These are phyloP conservation scores for Tipula unca DNA, from an alignment of 2,888 invertebrate species.

Conservation along the genomic window DNA sequence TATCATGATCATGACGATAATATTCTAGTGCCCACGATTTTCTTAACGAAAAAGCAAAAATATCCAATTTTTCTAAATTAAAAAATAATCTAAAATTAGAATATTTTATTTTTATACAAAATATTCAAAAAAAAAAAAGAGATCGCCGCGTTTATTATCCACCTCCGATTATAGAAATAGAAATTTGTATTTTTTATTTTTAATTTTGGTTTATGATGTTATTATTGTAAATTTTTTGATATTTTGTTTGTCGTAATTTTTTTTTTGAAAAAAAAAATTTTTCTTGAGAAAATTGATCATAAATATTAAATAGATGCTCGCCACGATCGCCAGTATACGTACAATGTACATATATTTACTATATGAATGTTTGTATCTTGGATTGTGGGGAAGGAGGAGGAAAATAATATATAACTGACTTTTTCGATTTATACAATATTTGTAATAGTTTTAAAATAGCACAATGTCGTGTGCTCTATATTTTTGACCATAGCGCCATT, in stretches of 20 bases:
- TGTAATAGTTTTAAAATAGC: neutral
- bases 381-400: too few species aligned
- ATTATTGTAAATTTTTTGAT: neutral
- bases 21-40: neutral
- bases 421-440: neutral
- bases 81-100: neutral
- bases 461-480: neutral
- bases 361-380: neutral
- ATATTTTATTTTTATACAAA: neutral
- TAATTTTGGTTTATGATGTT: slow-evolving; percentile 14
- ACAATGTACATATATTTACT: neutral
- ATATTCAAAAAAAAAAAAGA: neutral
- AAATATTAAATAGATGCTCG: neutral
- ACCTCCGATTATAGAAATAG: slow-evolving; percentile 2
- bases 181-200: neutral
- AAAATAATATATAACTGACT: neutral
- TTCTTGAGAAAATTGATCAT: neutral
- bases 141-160: slow-evolving; percentile 14
- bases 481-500: neutral
- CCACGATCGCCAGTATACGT: neutral
- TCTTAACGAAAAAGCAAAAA: neutral
- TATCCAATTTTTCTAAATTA: neutral
- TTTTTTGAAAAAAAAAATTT: neutral
- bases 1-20: neutral
- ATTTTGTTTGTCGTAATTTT: neutral